A percentile compares a stretch with the other conserved stretches of the same genome.
Conservation (phyloP, 2,797 vertebrate species). For the Tamandua tetradactyla region DNA sequence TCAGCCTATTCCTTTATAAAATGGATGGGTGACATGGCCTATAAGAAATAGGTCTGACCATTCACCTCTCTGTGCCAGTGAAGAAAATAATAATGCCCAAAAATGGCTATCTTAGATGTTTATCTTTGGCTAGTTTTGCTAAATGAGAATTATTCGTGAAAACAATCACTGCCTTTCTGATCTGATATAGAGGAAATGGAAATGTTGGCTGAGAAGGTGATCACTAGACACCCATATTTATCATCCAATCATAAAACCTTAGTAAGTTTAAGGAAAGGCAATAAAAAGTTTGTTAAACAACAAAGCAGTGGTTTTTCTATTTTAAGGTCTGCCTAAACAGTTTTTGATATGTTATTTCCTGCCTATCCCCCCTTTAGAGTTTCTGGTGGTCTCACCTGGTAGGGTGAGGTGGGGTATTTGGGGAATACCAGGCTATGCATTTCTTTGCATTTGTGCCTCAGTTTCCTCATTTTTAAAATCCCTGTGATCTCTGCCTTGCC, state of each 20-base stretch:
- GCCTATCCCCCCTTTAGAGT: background rate
- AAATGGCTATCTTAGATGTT: background rate
- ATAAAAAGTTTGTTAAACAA: constrained; percentile 18
- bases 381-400: background rate
- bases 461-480: background rate
- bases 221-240: background rate
- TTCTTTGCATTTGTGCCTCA: background rate
- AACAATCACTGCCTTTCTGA: background rate
- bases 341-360: too few relatives aligned
- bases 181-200: background rate
- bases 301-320: background rate
- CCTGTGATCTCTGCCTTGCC: background rate
- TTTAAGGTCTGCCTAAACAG: background rate
- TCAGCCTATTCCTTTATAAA: background rate
- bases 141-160: background rate
- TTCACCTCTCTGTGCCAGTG: background rate
- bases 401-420: background rate
- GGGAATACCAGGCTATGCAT: background rate
- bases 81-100: background rate
- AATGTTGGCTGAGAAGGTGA: background rate
- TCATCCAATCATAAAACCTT: background rate
- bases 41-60: background rate
- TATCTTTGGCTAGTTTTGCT: background rate
- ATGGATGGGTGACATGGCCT: background rate
- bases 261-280: background rate